Conservation (phyloP, 1,140 invertebrate species). For the Augochlora pura region DNA sequence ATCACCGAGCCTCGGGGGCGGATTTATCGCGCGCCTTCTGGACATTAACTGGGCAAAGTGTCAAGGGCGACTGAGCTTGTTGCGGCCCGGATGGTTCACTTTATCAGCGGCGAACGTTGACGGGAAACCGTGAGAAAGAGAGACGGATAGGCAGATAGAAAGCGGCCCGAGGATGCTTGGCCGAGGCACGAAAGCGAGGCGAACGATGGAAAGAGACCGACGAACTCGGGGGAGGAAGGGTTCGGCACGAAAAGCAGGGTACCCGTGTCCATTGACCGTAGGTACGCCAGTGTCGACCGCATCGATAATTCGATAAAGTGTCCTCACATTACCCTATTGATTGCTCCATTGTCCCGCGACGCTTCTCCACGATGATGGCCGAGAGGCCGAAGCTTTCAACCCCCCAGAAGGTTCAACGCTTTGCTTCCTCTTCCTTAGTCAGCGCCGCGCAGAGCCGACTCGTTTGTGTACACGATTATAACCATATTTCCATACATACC, state of each 20-base stretch:
- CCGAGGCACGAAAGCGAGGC: conserved; percentile 19
- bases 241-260: conserved; percentile 65
- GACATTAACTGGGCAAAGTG: conserved; percentile 74
- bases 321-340: conserved; percentile 81
- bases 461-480: conserved; percentile 62
- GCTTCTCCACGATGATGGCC: conserved; percentile 61
- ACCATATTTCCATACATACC: conserved; percentile 48
- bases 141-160: conserved; percentile 60
- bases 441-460: conserved; percentile 55
- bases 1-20: conserved; percentile 48
- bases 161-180: conserved; percentile 32
- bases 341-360: conserved; percentile 78
- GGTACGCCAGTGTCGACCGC: conserved; percentile 72
- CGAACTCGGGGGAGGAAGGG: conserved; percentile 41
- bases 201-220: conserved; percentile 10
- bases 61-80: conserved; percentile 74
- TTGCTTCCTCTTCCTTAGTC: conserved; percentile 59
- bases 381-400: conserved; percentile 69
- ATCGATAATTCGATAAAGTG: conserved; percentile 80
- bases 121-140: conserved; percentile 57
- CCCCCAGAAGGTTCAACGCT: conserved; percentile 52
- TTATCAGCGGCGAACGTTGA: conserved; percentile 64
- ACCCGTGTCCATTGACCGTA: conserved; percentile 70
- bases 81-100: conserved; percentile 54
- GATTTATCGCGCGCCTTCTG: conserved; percentile 65